Percentiles rank a stretch among this genome's conserved stretches.
Conservation (phyloP, 2,113 vertebrate species). For the Nesoenas mayeri region DNA sequence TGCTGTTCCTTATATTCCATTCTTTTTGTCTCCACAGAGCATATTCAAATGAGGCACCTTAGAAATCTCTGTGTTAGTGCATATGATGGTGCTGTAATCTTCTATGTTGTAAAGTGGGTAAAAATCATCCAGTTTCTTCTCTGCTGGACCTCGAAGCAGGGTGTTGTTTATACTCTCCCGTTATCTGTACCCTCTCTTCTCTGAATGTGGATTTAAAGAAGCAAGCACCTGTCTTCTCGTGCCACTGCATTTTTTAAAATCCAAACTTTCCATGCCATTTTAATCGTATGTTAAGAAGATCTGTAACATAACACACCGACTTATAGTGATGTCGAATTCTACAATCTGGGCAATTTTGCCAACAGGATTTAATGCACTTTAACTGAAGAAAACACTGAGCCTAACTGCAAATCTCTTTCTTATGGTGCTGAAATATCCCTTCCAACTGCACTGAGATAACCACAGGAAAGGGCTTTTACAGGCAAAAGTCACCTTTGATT, state of each 20-base stretch:
- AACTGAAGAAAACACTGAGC: slow-evolving; percentile 79
- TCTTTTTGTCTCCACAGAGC: slow-evolving; percentile 76
- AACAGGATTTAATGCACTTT: slow-evolving; percentile 80
- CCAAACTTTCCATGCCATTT: slow-evolving; percentile 78
- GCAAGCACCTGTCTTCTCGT: slow-evolving; percentile 70
- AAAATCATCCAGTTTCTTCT: slow-evolving; percentile 74
- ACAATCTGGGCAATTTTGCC: slow-evolving; percentile 72
- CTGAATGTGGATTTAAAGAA: slow-evolving; percentile 79
- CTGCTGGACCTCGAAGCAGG: slow-evolving; percentile 78
- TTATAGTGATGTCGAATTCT: slow-evolving; percentile 73
- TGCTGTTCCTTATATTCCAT: slow-evolving; percentile 63
- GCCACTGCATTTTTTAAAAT: slow-evolving; percentile 40
- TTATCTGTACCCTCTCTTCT: slow-evolving; percentile 70
- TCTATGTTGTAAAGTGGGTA: slow-evolving; percentile 80
- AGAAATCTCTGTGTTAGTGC: slow-evolving; percentile 71
- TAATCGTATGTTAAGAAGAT: slow-evolving; percentile 63
- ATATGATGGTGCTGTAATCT: slow-evolving; percentile 73
- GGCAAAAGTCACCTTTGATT: slow-evolving; percentile 80
- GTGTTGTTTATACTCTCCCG: slow-evolving; percentile 74
- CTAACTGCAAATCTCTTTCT: slow-evolving; percentile 77
- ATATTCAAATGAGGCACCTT: slow-evolving; percentile 82
- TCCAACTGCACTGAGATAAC: slow-evolving; percentile 78
- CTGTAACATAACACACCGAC: slow-evolving; percentile 60
- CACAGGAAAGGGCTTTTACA: slow-evolving; percentile 78
- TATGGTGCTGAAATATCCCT: slow-evolving; percentile 84